phyloP scores from a whole-genome alignment of 2,113 vertebrate genomes.

The Polyodon spathula region DNA sequence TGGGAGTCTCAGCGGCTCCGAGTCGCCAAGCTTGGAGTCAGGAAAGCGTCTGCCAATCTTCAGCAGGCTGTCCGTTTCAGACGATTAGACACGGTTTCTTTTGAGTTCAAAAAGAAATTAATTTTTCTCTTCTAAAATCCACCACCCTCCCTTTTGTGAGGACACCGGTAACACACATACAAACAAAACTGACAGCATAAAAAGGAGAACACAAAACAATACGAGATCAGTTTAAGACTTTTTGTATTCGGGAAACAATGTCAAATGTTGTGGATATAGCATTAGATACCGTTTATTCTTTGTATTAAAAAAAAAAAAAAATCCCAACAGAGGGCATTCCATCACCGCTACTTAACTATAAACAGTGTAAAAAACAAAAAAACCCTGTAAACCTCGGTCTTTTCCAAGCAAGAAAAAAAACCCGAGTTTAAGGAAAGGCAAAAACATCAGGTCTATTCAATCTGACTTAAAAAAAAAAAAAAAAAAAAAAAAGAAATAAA shows the following conservation, averaged over 20 bases:
- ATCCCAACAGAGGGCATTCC: slow-evolving; percentile 66
- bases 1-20: slow-evolving; percentile 89
- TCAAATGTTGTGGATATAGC: slow-evolving; percentile 48
- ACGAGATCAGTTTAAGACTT: too few relatives aligned
- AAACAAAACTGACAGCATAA: too few relatives aligned
- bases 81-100: slow-evolving; percentile 55
- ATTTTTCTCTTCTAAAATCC: too few relatives aligned
- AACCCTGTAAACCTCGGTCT: too few relatives aligned
- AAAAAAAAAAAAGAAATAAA: too few relatives aligned
- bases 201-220: too few relatives aligned
- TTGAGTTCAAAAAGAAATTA: background rate
- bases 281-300: slow-evolving; percentile 35
- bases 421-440: too few relatives aligned
- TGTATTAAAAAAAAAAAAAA: slow-evolving; percentile 47
- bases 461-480: too few relatives aligned
- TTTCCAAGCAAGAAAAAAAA: too few relatives aligned
- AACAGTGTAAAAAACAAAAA: slow-evolving; percentile 30
- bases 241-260: slow-evolving; percentile 17
- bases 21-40: slow-evolving; percentile 87
- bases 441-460: too few relatives aligned
- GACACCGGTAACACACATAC: too few relatives aligned
- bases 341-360: slow-evolving; percentile 53
- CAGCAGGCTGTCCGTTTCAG: slow-evolving; percentile 95
- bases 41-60: slow-evolving; percentile 89
- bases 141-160: background rate